A percentile compares a stretch with the other conserved stretches of the same genome.
Evolutionary conservation across 2,113 vertebrate genomes (phyloP).

Genomic region (Pangasianodon gigas): DNA sequence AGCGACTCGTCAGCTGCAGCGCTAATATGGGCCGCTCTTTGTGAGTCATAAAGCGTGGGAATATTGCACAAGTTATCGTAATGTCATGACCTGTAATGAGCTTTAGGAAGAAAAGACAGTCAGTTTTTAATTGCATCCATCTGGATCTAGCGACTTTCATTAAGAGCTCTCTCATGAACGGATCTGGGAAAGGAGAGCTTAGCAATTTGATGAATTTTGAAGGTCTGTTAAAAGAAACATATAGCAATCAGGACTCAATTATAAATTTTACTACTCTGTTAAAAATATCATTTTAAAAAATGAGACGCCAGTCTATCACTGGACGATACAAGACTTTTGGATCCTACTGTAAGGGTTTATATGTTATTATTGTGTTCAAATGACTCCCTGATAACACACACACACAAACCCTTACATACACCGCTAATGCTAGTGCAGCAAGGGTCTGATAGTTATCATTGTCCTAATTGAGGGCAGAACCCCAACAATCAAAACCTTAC

Average conservation of each 20-base stretch:
- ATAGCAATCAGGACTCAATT: not conserved
- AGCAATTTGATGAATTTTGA: not conserved
- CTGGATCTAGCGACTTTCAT: not conserved
- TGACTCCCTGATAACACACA: not conserved
- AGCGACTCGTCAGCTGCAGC: not conserved
- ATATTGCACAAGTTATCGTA: not conserved
- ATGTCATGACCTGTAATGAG: not conserved
- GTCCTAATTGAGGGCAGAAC: conserved; percentile 1
- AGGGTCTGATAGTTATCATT: not conserved
- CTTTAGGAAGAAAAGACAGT: not conserved
- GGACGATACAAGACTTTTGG: not conserved
- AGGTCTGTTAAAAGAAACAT: not conserved
- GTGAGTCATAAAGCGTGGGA: conserved; percentile 14
- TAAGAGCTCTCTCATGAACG: not conserved
- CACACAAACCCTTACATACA: not conserved
- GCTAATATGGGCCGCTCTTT: not conserved
- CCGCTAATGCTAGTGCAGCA: not conserved
- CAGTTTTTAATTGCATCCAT: conserved; percentile 17
- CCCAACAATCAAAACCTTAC: not conserved
- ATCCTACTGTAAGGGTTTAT: not conserved
- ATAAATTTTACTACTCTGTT: too few species aligned
- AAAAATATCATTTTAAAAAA: not conserved
- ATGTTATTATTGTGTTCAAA: not conserved
- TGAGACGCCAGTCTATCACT: not conserved
- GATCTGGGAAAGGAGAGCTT: not conserved